Evolutionary conservation across 2,797 vertebrate species (phyloP), one percentile per base, ranked within the genome.

Genomic region (Setipinna tenuifilis): DNA sequence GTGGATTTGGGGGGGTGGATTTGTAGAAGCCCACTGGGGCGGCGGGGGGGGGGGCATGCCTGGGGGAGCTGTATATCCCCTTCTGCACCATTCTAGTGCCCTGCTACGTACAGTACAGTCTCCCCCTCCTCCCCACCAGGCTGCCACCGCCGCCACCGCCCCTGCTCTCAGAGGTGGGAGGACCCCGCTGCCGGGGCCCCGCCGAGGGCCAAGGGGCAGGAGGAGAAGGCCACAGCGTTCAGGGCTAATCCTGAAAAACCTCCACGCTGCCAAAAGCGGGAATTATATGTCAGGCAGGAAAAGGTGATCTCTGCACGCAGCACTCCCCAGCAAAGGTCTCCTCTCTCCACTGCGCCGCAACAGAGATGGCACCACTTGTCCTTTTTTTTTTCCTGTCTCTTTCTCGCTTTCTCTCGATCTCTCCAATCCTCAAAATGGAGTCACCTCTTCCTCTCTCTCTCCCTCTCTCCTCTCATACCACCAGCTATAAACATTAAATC

Each of bases 241-340:
- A 3, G 35, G 71, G 44, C 84, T 87, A 90, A 88, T 88, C 86
- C 84, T 48, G 83, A 86, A 86, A 85, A 84, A 62, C 21, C 17
- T 3, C 28, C n/a, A 12, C 25, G 31, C 83, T 86, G 86, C 86
- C 82, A 86, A 87, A 83, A 85, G 46, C 21, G 12, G 82, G 83
- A 85, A 84, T 89, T 85, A 89, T 86, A 87, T 65, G 59, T 48
- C 59, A 48, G 71, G 41, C 65, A 84, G 46, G 78, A 50, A 61
- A 61, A 57, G 31, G 80, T 78, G 83, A 25, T 88, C 86, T 84
- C 14, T 54, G 41, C 78, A 44, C 10, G 83, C 41, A 82, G 83
- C 65, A 23, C 57, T 25, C 81, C 81, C 35, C 78, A 80, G 50
- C 78, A 84, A 71, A 78, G 71, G 71, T 78, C 71, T 78, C 35